Conservation (phyloP, 2,113 vertebrate species). For the Calonectris borealis region DNA sequence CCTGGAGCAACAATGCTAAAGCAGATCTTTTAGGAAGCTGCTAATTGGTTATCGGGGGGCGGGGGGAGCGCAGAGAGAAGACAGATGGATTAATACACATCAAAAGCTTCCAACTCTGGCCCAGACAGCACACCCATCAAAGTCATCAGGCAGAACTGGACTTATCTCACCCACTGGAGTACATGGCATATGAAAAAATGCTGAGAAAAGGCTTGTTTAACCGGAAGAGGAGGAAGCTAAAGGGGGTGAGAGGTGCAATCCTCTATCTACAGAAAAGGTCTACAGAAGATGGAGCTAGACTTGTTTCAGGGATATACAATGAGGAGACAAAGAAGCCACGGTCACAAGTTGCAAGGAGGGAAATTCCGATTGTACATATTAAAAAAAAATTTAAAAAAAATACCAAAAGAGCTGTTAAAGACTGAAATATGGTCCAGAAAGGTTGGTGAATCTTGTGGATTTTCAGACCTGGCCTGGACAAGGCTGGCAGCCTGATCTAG, state of each 20-base stretch:
- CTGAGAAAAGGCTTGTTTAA: neutral
- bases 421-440: neutral
- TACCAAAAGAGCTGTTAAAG: neutral
- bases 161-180: neutral
- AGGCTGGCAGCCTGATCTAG: neutral
- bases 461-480: neutral
- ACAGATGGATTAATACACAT: neutral
- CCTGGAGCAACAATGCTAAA: neutral
- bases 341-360: neutral
- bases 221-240: neutral
- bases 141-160: neutral
- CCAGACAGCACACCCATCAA: neutral
- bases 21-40: neutral
- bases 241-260: too few species aligned
- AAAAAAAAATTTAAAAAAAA: neutral
- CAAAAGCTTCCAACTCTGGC: neutral
- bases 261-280: neutral
- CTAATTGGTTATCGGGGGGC: neutral
- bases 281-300: neutral
- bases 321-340: neutral
- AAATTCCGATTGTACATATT: neutral
- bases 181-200: fast-evolving
- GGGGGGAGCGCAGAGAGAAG: neutral
- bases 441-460: neutral
- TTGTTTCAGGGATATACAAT: neutral